Percentiles rank a stretch among this genome's conserved stretches.
These are phyloP conservation scores for Lepus europaeus DNA, from an alignment of 2,113 vertebrate genomes.

Conservation along the genomic window DNA sequence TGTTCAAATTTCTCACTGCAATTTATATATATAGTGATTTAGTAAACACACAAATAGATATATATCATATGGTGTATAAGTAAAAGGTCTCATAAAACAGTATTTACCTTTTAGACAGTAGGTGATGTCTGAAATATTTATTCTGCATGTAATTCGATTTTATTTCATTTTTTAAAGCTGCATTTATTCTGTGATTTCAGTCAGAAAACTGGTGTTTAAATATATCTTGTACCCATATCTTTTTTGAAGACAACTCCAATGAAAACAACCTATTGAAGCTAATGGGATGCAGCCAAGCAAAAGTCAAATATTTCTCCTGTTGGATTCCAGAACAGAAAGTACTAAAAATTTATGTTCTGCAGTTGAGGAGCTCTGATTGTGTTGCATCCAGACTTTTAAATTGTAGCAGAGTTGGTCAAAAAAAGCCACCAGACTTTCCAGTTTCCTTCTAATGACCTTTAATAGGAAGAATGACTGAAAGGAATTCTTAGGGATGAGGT, in stretches of 20 bases:
- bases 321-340: conserved; percentile 67
- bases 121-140: background rate
- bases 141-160: conserved; percentile 18
- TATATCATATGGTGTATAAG: background rate
- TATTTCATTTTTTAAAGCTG: conserved; percentile 45
- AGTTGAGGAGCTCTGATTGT: conserved; percentile 56
- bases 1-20: background rate
- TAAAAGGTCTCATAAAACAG: background rate
- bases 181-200: background rate
- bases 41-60: background rate
- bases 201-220: conserved; percentile 36
- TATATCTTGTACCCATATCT: conserved; percentile 3
- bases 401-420: conserved; percentile 13
- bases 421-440: conserved; percentile 51
- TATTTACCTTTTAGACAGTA: background rate
- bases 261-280: conserved; percentile 58
- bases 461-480: conserved; percentile 57
- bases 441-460: conserved; percentile 66
- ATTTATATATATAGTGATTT: background rate
- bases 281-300: conserved; percentile 24
- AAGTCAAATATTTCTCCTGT: conserved; percentile 60
- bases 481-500: conserved; percentile 64
- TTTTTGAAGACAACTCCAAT: conserved; percentile 39
- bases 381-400: conserved; percentile 46
- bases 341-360: conserved; percentile 71